Evolutionary conservation across 2,113 vertebrate genomes (phyloP).

Genomic region (Merops nubicus): DNA sequence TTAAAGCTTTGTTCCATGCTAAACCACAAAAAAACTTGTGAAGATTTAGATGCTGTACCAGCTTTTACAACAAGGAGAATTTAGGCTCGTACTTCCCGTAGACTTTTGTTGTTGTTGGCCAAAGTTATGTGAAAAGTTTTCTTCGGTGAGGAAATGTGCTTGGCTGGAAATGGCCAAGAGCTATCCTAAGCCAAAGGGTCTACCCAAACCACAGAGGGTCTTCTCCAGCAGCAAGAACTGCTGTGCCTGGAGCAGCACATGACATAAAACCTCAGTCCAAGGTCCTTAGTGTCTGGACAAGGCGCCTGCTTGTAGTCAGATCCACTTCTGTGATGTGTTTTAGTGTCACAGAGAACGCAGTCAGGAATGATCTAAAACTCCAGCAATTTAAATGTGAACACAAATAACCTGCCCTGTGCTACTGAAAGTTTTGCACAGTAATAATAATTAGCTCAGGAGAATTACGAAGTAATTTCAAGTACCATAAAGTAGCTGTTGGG

Average conservation of each 20-base stretch:
- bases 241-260: not conserved
- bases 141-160: not conserved
- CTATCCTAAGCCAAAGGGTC: too few species aligned
- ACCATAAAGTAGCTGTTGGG: conserved; percentile 70
- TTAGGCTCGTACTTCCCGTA: not conserved
- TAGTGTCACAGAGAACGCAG: too few species aligned
- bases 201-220: not conserved
- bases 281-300: not conserved
- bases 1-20: conserved; percentile 63
- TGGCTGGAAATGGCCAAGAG: not conserved
- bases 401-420: not conserved
- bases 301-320: not conserved
- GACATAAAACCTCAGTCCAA: not conserved
- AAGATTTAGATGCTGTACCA: conserved; percentile 47
- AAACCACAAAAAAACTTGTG: conserved; percentile 27
- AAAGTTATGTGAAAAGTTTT: not conserved
- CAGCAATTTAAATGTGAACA: not conserved
- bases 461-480: conserved; percentile 67
- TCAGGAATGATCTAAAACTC: not conserved
- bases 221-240: not conserved
- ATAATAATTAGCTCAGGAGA: conserved; percentile 64
- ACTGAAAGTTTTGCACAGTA: conserved; percentile 38
- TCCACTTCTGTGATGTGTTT: not conserved
- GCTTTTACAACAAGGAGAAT: conserved; percentile 1
- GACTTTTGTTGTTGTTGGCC: not conserved